Evolutionary conservation across 2,113 vertebrate genomes (phyloP), one percentile per base, ranked within the genome.

Genomic region (Caloenas nicobarica): DNA sequence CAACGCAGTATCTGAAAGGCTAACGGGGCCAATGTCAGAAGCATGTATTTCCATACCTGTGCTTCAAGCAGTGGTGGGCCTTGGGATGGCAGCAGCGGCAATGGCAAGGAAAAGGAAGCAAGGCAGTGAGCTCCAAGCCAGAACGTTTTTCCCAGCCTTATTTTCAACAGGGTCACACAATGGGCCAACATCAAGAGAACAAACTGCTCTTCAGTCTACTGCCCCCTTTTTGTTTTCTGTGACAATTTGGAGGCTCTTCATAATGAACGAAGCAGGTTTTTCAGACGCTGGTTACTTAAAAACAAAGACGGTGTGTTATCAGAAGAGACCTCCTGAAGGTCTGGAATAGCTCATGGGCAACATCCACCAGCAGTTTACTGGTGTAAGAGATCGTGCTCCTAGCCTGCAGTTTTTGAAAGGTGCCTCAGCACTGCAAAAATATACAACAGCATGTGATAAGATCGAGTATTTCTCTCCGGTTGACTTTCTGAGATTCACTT

Each of bases 1-100:
- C 90, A 68, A 76, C 69, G 53, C 76, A 79, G 24, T n/a, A 83
- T 72, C 57, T 93, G 73, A 92, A 90, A 91, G 76, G 60, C 90
- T 81, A 83, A 88, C 0, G 0, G 48, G 64, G 64, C 86, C 34
- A 57, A 4, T 40, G 68, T 29, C 22, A 66, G 61, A 83, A 78
- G 72, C 2, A 1, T 4, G 29, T 0, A 0, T 56, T 93, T 91
- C 86, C 56, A 81, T 46, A 48, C 11, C 56, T 50, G 42, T 7
- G 42, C 82, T 46, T 66, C 44, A 29, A 56, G 84, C 29, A 80
- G 62, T 36, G 13, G 31, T 0, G 0, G 22, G 68, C 33, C 33
- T 53, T n/a, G 53, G 53, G 71, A 76, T 28, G 61, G 65, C 65
- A 93, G 42, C 72, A 92, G 83, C 72, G 38, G 42, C 72, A 92